Evolutionary conservation across 2,797 vertebrate genomes (phyloP).

Genomic region (Spheniscus humboldti): DNA sequence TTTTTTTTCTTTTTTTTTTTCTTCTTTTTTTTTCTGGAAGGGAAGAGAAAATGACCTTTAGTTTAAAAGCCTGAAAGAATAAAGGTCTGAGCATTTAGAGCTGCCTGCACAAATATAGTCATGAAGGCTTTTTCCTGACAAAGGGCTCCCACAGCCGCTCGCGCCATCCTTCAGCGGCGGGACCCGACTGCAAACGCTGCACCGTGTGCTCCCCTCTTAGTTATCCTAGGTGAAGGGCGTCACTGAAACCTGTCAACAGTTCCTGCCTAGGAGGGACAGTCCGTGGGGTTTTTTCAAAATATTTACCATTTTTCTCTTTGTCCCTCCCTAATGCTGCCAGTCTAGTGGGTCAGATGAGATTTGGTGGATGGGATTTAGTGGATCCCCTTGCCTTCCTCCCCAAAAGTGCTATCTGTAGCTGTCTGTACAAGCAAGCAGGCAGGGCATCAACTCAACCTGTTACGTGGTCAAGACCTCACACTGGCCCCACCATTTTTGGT

Average conservation of each 20-base stretch:
- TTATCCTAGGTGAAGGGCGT: constrained; percentile 19
- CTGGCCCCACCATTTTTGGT: neutral
- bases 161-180: fast-evolving
- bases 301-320: neutral
- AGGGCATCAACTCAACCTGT: neutral
- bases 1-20: constrained; percentile 1
- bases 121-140: constrained; percentile 45
- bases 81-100: constrained; percentile 9
- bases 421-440: neutral
- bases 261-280: constrained; percentile 7
- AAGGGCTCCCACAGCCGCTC: neutral
- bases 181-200: neutral
- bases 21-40: constrained; percentile 31
- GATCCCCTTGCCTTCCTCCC: neutral
- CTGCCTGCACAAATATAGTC: constrained; percentile 54
- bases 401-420: neutral
- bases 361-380: neutral
- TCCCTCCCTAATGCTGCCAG: neutral
- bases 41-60: constrained; percentile 81
- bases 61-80: constrained; percentile 67
- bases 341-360: fast-evolving
- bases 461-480: fast-evolving
- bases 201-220: neutral
- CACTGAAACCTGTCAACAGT: neutral
- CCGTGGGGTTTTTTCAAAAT: neutral